Percentiles rank a stretch among this genome's conserved stretches.
These are phyloP conservation scores for Tanypteryx hageni DNA, from an alignment of 2,888 invertebrate species.

Conservation along the genomic window DNA sequence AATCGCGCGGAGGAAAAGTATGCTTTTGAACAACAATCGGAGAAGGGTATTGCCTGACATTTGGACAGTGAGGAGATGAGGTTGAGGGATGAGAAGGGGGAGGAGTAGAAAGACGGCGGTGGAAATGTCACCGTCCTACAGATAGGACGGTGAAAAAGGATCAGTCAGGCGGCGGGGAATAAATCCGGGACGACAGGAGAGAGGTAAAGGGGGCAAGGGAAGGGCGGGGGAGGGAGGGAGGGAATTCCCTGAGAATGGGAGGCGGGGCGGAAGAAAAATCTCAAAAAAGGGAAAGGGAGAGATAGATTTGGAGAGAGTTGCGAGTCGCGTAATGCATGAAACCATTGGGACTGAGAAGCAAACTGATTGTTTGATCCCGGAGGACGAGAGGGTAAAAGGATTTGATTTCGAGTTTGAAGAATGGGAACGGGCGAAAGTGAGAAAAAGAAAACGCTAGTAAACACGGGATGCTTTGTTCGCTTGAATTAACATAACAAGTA, in stretches of 20 bases:
- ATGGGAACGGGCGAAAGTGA: not conserved
- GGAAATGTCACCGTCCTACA: slow-evolving; percentile 55
- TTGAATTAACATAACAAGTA: too few species aligned
- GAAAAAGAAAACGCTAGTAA: not conserved
- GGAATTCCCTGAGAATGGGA: not conserved
- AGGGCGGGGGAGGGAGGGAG: not conserved
- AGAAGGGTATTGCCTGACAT: slow-evolving; percentile 58
- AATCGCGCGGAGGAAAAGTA: not conserved
- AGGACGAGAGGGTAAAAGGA: not conserved
- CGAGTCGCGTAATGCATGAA: not conserved
- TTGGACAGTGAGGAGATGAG: slow-evolving; percentile 43
- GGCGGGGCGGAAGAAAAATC: not conserved
- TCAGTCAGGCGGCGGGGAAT: slow-evolving; percentile 36
- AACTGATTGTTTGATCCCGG: not conserved
- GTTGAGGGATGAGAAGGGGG: not conserved
- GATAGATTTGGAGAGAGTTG: not conserved
- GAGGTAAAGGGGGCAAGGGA: not conserved
- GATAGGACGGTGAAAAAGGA: slow-evolving; percentile 14
- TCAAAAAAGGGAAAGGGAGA: not conserved
- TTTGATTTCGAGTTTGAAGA: not conserved
- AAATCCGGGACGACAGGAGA: not conserved
- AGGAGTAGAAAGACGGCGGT: not conserved
- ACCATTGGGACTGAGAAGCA: not conserved
- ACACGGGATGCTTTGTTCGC: not conserved
- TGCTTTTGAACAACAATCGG: not conserved